Evolutionary conservation across 2,888 invertebrate species (phyloP).

Genomic region (Cetonia aurata): DNA sequence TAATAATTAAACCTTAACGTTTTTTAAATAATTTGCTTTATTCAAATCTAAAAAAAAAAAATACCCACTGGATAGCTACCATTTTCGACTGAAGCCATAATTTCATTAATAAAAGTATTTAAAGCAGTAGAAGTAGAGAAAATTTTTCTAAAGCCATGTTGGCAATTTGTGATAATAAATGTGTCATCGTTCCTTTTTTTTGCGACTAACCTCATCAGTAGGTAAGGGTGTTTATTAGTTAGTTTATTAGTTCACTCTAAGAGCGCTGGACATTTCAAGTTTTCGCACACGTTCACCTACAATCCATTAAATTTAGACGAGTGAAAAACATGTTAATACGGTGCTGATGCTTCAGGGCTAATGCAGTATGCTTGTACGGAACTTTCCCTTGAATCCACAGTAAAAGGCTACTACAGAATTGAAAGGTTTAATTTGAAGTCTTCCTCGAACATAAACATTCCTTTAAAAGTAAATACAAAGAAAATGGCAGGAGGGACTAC

Average conservation of each 20-base stretch:
- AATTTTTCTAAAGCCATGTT: too few species aligned
- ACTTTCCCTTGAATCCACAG: conserved; percentile 20
- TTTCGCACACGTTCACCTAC: conserved; percentile 15
- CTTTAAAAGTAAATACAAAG: not conserved
- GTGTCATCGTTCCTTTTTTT: too few species aligned
- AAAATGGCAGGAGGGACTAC: not conserved
- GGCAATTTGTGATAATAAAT: too few species aligned
- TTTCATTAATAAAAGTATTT: too few species aligned
- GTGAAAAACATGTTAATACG: conserved; percentile 32
- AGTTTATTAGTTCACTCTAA: not conserved
- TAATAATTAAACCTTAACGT: too few species aligned
- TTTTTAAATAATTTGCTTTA: too few species aligned
- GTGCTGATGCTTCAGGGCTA: conserved; percentile 19
- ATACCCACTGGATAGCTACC: too few species aligned
- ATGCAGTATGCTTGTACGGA: conserved; percentile 29
- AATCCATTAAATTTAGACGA: conserved; percentile 25
- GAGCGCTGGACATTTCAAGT: conserved; percentile 8
- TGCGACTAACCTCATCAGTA: too few species aligned
- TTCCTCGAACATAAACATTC: not conserved
- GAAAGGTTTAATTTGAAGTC: conserved; percentile 26
- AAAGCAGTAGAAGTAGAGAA: too few species aligned
- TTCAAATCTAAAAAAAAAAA: too few species aligned
- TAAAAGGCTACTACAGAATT: conserved; percentile 11
- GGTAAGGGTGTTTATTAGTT: not conserved
- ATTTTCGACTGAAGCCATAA: too few species aligned